These are phyloP conservation scores for Physocephala rufipes DNA, from an alignment of 2,888 invertebrate genomes.

Conservation along the genomic window DNA sequence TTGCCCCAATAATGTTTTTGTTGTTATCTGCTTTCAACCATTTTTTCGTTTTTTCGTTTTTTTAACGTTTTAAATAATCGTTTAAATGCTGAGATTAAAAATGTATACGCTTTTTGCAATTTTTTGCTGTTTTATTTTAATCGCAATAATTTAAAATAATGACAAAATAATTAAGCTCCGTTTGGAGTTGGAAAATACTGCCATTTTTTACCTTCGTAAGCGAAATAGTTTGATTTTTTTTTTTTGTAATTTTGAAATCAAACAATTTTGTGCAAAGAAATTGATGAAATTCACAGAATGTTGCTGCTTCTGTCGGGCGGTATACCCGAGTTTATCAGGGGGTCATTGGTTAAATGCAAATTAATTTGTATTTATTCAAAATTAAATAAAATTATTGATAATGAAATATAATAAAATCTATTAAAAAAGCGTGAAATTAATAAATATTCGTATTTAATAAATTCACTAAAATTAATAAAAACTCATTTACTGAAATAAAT, in stretches of 20 bases:
- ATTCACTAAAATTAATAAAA: too few species aligned
- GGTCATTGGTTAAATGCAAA: not conserved
- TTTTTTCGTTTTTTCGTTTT: conserved; percentile 11
- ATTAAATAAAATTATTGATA: not conserved
- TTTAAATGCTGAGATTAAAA: conserved; percentile 27
- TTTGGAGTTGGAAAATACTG: conserved; percentile 1
- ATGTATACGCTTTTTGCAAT: not conserved
- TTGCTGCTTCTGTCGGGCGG: too few species aligned
- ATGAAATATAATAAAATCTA: not conserved
- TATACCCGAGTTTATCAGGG: too few species aligned
- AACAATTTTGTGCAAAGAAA: too few species aligned
- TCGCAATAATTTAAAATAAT: conserved; percentile 32
- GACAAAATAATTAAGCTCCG: conserved; percentile 34
- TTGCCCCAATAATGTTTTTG: too few species aligned
- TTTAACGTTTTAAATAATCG: conserved; percentile 20
- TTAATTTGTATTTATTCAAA: not conserved
- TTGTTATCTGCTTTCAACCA: not conserved
- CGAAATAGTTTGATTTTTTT: too few species aligned
- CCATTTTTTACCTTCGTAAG: too few species aligned
- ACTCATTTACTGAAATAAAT: too few species aligned
- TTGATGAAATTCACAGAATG: too few species aligned
- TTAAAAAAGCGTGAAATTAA: not conserved
- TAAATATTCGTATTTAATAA: not conserved
- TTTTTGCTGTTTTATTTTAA: conserved; percentile 2
- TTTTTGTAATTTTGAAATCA: too few species aligned